These are phyloP conservation scores for Styela plicata DNA, from an alignment of 23 tunicate species.

Conservation along the genomic window DNA sequence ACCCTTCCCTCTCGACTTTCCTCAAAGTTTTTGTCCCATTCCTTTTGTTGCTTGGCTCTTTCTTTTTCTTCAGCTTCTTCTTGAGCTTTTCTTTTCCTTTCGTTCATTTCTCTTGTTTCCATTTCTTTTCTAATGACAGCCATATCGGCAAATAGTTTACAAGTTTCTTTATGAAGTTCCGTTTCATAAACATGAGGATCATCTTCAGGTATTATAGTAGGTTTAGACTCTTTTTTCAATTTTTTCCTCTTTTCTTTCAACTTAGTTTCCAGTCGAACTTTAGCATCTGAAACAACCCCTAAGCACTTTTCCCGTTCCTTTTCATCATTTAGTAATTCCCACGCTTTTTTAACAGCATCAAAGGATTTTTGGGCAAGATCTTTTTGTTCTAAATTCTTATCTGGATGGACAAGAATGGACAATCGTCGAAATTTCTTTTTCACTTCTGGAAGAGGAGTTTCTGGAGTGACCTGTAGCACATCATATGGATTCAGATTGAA, in stretches of 20 bases:
- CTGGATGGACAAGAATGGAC: slow-evolving; percentile 97
- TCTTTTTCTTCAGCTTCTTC: slow-evolving; percentile 85
- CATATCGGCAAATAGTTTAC: slow-evolving; percentile 93
- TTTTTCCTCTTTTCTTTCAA: slow-evolving; percentile 67
- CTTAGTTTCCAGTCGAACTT: slow-evolving; percentile 71
- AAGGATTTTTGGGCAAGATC: slow-evolving; percentile 87
- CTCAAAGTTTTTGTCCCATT: slow-evolving; percentile 97
- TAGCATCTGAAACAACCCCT: slow-evolving; percentile 96
- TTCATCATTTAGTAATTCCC: slow-evolving; percentile 84
- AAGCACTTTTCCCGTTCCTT: slow-evolving; percentile 75
- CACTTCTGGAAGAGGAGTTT: slow-evolving; percentile 66
- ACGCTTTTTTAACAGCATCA: slow-evolving; percentile 97
- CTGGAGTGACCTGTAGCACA: slow-evolving; percentile 88
- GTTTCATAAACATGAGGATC: slow-evolving; percentile 57
- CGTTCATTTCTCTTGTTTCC: slow-evolving; percentile 95
- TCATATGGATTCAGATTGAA: slow-evolving; percentile 97
- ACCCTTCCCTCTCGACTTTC: slow-evolving; percentile 92
- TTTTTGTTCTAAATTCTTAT: slow-evolving; percentile 77
- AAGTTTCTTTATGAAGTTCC: slow-evolving; percentile 94
- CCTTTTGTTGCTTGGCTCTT: slow-evolving; percentile 70
- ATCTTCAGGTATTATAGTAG: slow-evolving; percentile 75
- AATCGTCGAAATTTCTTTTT: slow-evolving; percentile 88
- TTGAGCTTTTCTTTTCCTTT: slow-evolving; percentile 82
- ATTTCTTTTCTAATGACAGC: slow-evolving; percentile 84
- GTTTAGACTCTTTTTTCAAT: slow-evolving; percentile 67